These are phyloP conservation scores for Trematocara unimaculatum DNA, from an alignment of 2,113 vertebrate genomes.

Conservation along the genomic window DNA sequence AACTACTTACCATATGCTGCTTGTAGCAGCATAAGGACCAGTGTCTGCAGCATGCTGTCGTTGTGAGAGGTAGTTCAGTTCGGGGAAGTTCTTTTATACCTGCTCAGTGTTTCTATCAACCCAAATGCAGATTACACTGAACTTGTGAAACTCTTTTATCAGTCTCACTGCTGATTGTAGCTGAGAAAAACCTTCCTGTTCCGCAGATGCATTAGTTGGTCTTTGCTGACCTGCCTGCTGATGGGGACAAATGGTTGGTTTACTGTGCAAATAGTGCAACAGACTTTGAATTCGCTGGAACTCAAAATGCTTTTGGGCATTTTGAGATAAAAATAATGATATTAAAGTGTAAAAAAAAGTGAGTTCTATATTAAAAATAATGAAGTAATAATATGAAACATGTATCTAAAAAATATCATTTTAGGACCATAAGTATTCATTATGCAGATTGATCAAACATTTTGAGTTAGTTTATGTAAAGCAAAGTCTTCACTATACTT, in stretches of 20 bases:
- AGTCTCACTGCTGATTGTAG: conserved; percentile 1
- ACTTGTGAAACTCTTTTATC: conserved; percentile 16
- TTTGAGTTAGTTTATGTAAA: background rate
- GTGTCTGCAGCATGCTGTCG: conserved; percentile 26
- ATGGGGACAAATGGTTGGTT: background rate
- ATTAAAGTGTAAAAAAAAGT: background rate
- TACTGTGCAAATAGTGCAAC: background rate
- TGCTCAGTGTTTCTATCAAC: background rate
- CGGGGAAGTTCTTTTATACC: conserved; percentile 26
- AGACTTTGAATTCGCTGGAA: rapidly evolving
- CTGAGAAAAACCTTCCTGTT: conserved; percentile 50
- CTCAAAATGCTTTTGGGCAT: background rate
- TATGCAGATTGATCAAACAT: background rate
- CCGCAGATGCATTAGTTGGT: conserved; percentile 23
- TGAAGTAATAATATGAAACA: background rate
- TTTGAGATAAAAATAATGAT: background rate
- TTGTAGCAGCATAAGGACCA: conserved; percentile 44
- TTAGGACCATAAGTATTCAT: background rate
- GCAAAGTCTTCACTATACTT: background rate
- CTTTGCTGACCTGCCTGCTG: background rate
- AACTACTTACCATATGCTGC: conserved; percentile 46
- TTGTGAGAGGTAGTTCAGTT: background rate
- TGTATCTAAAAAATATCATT: background rate
- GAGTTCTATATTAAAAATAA: background rate
- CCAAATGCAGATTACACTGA: background rate